These are phyloP conservation scores for Morinoia aosen DNA, from an alignment of 2,888 invertebrate genomes.

Conservation along the genomic window DNA sequence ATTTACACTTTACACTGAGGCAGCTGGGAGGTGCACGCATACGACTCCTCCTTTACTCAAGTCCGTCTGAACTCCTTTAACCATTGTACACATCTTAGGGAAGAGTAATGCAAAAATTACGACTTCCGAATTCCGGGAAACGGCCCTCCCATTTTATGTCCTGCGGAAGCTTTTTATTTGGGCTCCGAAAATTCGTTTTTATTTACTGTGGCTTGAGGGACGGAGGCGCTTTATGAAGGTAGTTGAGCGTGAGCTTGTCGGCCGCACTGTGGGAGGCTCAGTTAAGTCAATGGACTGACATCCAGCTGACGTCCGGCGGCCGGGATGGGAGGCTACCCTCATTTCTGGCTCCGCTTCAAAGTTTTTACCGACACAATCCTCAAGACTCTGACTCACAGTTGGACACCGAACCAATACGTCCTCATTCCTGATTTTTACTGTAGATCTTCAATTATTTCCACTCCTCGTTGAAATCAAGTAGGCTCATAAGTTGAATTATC, in stretches of 20 bases:
- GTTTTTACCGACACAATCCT: background rate
- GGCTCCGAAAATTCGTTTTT: background rate
- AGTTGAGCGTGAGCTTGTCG: background rate
- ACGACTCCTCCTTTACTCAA: background rate
- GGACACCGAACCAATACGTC: background rate
- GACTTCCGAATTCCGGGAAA: background rate
- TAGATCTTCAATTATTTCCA: too few relatives aligned
- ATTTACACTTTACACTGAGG: background rate
- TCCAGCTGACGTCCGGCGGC: background rate
- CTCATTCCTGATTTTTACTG: too few relatives aligned
- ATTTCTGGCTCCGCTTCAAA: background rate
- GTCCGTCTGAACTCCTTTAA: background rate
- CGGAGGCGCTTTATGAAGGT: background rate
- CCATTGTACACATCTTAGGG: background rate
- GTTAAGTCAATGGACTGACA: background rate
- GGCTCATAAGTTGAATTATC: too few relatives aligned
- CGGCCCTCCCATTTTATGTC: background rate
- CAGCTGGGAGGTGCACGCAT: background rate
- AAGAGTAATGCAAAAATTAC: slow-evolving; percentile 9
- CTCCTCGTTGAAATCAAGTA: too few relatives aligned
- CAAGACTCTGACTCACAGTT: background rate
- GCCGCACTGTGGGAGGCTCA: background rate
- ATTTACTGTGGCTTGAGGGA: background rate
- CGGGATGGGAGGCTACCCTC: background rate
- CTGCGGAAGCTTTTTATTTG: background rate